Percentiles rank a stretch among this genome's conserved stretches.
Evolutionary conservation across 2,797 vertebrate species (phyloP).

Genomic region (Pangasius macronema): DNA sequence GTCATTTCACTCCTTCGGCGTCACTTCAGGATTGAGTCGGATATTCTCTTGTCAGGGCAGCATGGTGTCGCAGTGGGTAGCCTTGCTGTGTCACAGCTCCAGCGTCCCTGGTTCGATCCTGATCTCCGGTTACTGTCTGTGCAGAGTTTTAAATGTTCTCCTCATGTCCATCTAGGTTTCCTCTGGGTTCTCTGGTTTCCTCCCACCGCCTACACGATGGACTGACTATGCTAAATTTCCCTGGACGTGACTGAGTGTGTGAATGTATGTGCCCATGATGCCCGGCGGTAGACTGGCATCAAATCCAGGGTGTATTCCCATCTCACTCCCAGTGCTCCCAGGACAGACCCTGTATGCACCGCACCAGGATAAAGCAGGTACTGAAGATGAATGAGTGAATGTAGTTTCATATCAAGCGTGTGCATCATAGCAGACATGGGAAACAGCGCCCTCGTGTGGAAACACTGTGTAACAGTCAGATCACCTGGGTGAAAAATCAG

Average conservation of each 20-base stretch:
- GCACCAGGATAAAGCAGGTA: background rate
- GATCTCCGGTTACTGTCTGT: background rate
- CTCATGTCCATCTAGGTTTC: background rate
- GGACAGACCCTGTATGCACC: background rate
- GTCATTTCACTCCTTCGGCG: no score
- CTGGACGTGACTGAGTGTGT: background rate
- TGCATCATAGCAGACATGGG: constrained; percentile 60
- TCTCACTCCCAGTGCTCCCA: background rate
- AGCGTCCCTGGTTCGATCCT: background rate
- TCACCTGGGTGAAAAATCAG: background rate
- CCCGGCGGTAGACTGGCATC: background rate
- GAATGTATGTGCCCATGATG: background rate
- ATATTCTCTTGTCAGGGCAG: background rate
- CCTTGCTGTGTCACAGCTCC: background rate
- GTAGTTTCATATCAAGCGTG: background rate
- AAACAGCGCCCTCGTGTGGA: constrained; percentile 78
- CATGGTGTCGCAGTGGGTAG: background rate
- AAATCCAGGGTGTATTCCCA: background rate
- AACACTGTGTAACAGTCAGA: background rate
- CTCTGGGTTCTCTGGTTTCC: background rate
- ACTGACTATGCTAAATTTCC: background rate
- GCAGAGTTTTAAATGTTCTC: background rate
- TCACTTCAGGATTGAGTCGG: no score
- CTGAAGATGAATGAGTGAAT: background rate
- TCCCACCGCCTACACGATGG: no score